phyloP scores from a whole-genome alignment of 2,113 vertebrate genomes.

The Ursus arctos region DNA sequence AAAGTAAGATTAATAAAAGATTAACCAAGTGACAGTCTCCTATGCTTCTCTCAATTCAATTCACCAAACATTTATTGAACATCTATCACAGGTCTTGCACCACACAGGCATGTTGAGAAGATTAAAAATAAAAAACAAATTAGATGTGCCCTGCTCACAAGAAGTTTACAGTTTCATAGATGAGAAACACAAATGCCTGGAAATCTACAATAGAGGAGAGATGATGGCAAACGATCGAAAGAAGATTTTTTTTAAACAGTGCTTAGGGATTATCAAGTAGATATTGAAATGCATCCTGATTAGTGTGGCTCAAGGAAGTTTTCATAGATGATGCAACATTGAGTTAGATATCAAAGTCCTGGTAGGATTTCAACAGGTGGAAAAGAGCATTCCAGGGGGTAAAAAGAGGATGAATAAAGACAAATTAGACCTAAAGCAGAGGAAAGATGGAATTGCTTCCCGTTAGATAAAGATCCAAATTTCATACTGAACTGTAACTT shows the following conservation, averaged over 20 bases:
- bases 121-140: slow-evolving; percentile 60
- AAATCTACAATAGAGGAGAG: background rate
- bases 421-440: background rate
- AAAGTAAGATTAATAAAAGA: slow-evolving; percentile 50
- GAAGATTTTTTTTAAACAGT: background rate
- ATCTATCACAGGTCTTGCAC: background rate
- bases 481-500: background rate
- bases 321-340: background rate
- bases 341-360: background rate
- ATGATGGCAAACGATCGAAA: background rate
- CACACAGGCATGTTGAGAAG: background rate
- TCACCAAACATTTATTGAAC: slow-evolving; percentile 44
- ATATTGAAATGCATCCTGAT: background rate
- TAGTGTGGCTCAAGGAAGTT: background rate
- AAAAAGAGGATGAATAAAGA: slow-evolving; percentile 7
- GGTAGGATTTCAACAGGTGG: background rate
- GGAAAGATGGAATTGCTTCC: background rate
- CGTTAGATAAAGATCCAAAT: slow-evolving; percentile 39
- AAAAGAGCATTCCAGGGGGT: background rate
- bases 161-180: slow-evolving; percentile 42
- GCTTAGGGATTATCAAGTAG: background rate
- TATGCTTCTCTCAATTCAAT: slow-evolving; percentile 7
- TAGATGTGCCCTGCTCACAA: background rate
- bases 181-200: background rate
- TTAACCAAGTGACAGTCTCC: background rate